Percentiles rank a stretch among this genome's conserved stretches.
phyloP scores from a whole-genome alignment of 2,888 invertebrate genomes.

The Neoitamus cyanurus region DNA sequence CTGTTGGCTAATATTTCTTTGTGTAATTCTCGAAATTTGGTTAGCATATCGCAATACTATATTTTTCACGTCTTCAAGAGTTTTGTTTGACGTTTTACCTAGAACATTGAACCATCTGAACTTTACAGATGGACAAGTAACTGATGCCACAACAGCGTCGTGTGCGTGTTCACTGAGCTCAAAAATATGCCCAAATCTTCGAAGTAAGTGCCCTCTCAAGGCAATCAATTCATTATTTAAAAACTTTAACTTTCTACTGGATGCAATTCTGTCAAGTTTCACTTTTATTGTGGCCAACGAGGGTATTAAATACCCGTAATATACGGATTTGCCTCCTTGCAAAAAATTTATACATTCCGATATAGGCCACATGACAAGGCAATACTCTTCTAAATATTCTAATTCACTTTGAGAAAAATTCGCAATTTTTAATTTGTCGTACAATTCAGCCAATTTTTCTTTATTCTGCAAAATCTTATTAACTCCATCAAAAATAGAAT shows the following conservation, averaged over 20 bases:
- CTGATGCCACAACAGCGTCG: conserved; percentile 49
- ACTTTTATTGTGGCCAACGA: conserved; percentile 49
- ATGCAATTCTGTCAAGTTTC: conserved; percentile 37
- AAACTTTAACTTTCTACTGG: not conserved
- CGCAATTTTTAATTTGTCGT: not conserved
- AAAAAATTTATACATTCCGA: conserved; percentile 49
- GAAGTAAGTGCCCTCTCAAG: not conserved
- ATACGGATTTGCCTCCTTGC: conserved; percentile 34
- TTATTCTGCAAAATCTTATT: conserved; percentile 46
- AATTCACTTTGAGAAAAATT: conserved; percentile 45
- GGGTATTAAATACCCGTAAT: conserved; percentile 51
- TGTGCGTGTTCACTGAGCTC: conserved; percentile 38
- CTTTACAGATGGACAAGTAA: conserved; percentile 50
- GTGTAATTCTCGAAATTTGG: not conserved
- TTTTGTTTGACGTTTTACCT: conserved; percentile 3
- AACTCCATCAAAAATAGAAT: conserved; percentile 50
- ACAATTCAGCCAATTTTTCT: conserved; percentile 45
- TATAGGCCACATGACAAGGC: conserved; percentile 46
- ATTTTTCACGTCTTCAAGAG: not conserved
- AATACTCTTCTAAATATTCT: conserved; percentile 50
- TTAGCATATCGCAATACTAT: conserved; percentile 21
- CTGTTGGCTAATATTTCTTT: not conserved
- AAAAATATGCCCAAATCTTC: conserved; percentile 48
- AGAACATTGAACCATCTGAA: conserved; percentile 49
- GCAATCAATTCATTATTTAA: conserved; percentile 20